Conservation (phyloP, 1,140 invertebrate species). For the Papilio xuthus region DNA sequence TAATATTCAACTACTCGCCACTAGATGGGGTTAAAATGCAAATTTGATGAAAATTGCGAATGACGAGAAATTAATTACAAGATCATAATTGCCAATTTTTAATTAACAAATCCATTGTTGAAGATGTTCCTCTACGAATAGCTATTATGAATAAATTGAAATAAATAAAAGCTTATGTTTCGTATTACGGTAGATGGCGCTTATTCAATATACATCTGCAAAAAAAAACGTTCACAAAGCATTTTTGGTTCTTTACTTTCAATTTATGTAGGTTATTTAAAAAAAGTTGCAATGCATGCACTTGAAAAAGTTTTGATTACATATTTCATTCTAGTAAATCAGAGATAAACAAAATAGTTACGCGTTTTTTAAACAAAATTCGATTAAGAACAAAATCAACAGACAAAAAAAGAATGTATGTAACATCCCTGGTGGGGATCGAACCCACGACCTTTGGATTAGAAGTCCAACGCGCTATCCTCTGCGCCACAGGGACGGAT, state of each 20-base stretch:
- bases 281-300: no score
- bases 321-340: background rate
- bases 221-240: background rate
- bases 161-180: background rate
- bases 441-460: conserved; percentile 82
- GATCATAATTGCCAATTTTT: background rate
- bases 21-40: background rate
- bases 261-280: no score
- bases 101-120: background rate
- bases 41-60: background rate
- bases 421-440: conserved; percentile 84
- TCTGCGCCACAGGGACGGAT: conserved; percentile 78
- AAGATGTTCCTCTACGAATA: background rate
- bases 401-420: conserved; percentile 44
- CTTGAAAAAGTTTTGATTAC: no score
- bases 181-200: background rate
- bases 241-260: no score
- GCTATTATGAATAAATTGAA: background rate
- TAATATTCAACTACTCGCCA: background rate
- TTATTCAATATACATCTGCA: background rate
- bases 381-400: conserved; percentile 5
- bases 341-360: background rate
- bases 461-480: conserved; percentile 74
- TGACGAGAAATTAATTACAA: background rate
- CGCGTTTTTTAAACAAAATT: conserved; percentile 5